These are phyloP conservation scores for Galerucella calmariensis DNA, from an alignment of 2,888 invertebrate genomes.

Conservation along the genomic window DNA sequence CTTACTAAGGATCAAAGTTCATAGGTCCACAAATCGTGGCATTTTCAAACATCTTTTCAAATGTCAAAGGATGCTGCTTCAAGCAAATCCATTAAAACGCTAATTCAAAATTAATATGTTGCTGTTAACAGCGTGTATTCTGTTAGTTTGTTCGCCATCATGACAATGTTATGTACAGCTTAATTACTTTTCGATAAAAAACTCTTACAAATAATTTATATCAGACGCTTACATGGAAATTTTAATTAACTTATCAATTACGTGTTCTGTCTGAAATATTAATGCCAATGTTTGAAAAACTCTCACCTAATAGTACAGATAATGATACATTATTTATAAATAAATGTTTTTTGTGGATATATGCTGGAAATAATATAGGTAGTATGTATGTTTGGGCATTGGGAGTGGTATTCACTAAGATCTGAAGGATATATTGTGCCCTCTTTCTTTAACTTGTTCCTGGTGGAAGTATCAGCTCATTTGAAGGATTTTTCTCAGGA, in stretches of 20 bases:
- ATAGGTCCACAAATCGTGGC: background rate
- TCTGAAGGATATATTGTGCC: too few relatives aligned
- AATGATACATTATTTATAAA: background rate
- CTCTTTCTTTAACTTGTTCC: too few relatives aligned
- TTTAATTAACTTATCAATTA: constrained; percentile 52
- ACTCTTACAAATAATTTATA: constrained; percentile 38
- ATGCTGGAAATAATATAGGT: too few relatives aligned
- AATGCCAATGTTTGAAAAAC: background rate
- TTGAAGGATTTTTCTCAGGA: too few relatives aligned
- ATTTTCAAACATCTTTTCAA: background rate
- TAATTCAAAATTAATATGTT: constrained; percentile 39
- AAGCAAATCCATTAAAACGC: constrained; percentile 24
- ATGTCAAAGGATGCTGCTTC: background rate
- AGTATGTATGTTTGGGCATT: too few relatives aligned
- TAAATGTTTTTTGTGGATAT: too few relatives aligned
- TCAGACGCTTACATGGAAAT: constrained; percentile 39
- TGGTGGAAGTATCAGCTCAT: too few relatives aligned
- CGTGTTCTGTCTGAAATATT: background rate
- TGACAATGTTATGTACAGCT: constrained; percentile 37
- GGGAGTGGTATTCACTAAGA: too few relatives aligned
- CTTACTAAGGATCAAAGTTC: background rate
- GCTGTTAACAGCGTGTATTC: constrained; percentile 38
- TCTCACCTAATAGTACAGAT: background rate
- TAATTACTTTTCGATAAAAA: constrained; percentile 47
- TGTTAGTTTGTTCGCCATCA: constrained; percentile 32